Evolutionary conservation across 2,113 vertebrate species (phyloP).

Genomic region (Etia nguti): DNA sequence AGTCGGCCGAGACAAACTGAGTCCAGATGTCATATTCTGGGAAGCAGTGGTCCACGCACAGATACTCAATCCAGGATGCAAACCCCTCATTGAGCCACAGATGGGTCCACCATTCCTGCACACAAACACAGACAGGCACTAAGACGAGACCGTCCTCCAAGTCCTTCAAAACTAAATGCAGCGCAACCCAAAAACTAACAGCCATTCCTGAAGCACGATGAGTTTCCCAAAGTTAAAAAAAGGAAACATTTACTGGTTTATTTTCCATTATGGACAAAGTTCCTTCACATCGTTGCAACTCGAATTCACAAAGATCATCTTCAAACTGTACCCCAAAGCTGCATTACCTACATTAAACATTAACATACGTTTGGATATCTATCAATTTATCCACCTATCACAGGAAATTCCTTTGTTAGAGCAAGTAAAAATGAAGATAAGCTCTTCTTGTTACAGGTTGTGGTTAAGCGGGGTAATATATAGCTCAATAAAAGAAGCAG

Average conservation of each 20-base stretch:
- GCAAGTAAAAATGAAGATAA: background rate
- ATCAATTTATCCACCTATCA: background rate
- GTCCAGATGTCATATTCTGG: slow-evolving; percentile 99
- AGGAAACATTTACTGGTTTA: background rate
- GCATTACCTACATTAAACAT: background rate
- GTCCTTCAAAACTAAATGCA: background rate
- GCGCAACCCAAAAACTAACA: background rate
- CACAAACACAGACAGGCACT: background rate
- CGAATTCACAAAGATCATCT: background rate
- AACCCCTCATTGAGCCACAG: slow-evolving; percentile 99
- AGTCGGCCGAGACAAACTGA: slow-evolving; percentile 97
- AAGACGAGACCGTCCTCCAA: background rate
- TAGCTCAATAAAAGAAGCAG: background rate
- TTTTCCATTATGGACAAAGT: background rate
- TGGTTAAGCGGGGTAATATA: background rate
- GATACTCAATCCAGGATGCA: slow-evolving; percentile 98
- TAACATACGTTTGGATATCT: background rate
- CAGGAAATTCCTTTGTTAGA: background rate
- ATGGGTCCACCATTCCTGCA: slow-evolving; percentile 98
- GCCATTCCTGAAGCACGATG: accelerated
- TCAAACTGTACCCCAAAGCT: background rate
- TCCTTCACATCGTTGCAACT: background rate
- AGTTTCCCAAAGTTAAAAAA: background rate
- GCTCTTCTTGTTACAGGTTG: background rate
- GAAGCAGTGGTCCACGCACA: slow-evolving; percentile 98